Base-by-base conservation (phyloP, 2,797 vertebrate genomes). In the Xenops minutus region DNA sequence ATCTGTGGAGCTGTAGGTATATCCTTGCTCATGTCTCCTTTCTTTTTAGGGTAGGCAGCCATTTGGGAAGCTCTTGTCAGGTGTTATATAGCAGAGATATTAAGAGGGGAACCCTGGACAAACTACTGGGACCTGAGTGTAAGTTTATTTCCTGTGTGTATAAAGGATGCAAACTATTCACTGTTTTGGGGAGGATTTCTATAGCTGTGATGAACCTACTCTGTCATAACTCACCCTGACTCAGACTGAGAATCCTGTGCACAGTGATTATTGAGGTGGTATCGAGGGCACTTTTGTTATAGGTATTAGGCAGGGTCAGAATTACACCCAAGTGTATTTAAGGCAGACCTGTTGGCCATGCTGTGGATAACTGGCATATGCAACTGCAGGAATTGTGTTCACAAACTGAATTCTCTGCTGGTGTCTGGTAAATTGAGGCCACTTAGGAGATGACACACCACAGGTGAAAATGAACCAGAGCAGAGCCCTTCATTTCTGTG, bases 391-490 rank as follows among this genome's bases (percentile, higher is more conserved):
- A 94, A 54, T 4, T 64, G 44, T 1, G 1, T 85, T 77, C 39
- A n/a, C 49, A 89, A 82, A 80, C 67, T 34, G 2, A n/a, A 80
- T 92, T 90, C 89, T 84, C 91, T 87, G 80, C 24, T 67, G 78
- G 37, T 90, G 43, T 68, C 73, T 96, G 85, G 51, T 34, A 91
- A 88, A 81, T 15, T 51, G 24, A 34, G 72, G 66, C 69, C 78
- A 77, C 59, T 89, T 82, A 69, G 75, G 67, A 81, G 88, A 67
- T 64, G 88, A 88, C 63, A 90, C 75, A 83, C 66, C 0, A 0
- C 52, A 88, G 81, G 69, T 93, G 63, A 93, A 84, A 91, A 88
- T 51, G 44, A 90, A 43, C 21, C 72, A 76, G 91, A 88, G 81
- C 67, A 82, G 54, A 75, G 71, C 49, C 61, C 54, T 78, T 94